Evolutionary conservation across 64 coral and sea anemone genomes (phyloP), one percentile per base, ranked within the genome.

Genomic region (Acropora yongei): DNA sequence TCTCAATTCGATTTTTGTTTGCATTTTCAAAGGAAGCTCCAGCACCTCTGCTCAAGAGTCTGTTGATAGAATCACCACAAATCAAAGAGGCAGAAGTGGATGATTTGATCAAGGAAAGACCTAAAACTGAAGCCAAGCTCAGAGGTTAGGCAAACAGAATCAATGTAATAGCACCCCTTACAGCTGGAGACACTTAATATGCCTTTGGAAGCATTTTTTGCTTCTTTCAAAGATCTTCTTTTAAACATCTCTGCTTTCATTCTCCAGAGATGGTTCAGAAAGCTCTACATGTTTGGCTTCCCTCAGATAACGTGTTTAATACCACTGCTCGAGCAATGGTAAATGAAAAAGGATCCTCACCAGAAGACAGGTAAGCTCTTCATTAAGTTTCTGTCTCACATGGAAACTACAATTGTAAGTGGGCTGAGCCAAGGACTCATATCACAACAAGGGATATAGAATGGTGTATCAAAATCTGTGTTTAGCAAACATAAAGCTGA

Each of bases 231-330:
- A 30, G 30, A 30, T 30, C 30, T 30, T 30, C 0, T 30, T 30
- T 30, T 30, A 30, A 30, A 30, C 30, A 30, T 30, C 30, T 0
- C 51, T 46, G 18, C 5, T 44, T n/a, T 47, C 58, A 14, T 65
- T 47, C 30, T 0, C 45, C 8, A 58, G 71, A 91, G 53, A 42
- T 91, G 18, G 39, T 91, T 12, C 44, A 91, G 47, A 75, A 77
- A 44, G 68, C 80, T 19, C 53, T 91, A 2, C 30, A 66, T 16
- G 18, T 30, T 4, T 91, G 90, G 90, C 69, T 91, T 8, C 90
- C 90, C 45, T 6, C 0, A 2, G 49, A n/a, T n/a, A n/a, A n/a
- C n/a, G n/a, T 12, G 11, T 91, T 91, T 49, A 3, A 90, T 57
- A 1, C 6, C 10, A 72, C 82, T 58, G 66, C 14, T 74, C 17